Evolutionary conservation across 1,140 invertebrate genomes (phyloP), one percentile per base, ranked within the genome.

Genomic region (Cylas formicarius): DNA sequence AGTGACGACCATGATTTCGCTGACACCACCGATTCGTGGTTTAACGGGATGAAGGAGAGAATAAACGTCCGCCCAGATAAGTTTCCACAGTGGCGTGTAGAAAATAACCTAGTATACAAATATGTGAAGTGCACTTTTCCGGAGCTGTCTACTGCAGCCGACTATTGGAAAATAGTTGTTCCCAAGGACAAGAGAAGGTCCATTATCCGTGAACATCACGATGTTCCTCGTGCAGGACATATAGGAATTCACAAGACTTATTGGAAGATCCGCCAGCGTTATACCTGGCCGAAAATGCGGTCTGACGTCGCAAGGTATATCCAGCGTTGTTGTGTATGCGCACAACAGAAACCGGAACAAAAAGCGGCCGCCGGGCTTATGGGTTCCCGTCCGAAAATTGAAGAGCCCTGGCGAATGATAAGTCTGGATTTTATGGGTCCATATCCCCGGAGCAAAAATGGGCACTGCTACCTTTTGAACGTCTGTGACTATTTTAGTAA

Each of bases 401-500:
- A 21, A 20, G 36, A 22, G 29, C 53, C 53, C 26, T 52, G 34
- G 34, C 41, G 64, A 47, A 20, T 46, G 1, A 50, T 60, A 9
- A 48, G 56, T 1, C 32, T 62, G 3, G 44, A 70, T 63, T 41
- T 74, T 60, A 42, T 70, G 57, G 55, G 61, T 7, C 57, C 62
- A 7, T 49, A 62, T n/a, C 53, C 56, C 0, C 21, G 42, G 9
- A 61, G 49, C 8, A 19, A 23, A 4, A 29, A 19, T 11, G 53
- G 53, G 2, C 55, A 61, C 43, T 50, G 40, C 10, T 67, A 62
- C 50, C 48, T 69, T 6, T 31, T 69, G 2, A 62, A 68, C 10
- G 40, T 63, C 6, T 37, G 33, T 18, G 61, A 66, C 22, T 49
- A 41, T 43, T 44, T 47, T 18, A 24, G 50, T 38, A 28, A 61